These are phyloP conservation scores for Setipinna tenuifilis DNA, from an alignment of 2,797 vertebrate species.

Conservation along the genomic window DNA sequence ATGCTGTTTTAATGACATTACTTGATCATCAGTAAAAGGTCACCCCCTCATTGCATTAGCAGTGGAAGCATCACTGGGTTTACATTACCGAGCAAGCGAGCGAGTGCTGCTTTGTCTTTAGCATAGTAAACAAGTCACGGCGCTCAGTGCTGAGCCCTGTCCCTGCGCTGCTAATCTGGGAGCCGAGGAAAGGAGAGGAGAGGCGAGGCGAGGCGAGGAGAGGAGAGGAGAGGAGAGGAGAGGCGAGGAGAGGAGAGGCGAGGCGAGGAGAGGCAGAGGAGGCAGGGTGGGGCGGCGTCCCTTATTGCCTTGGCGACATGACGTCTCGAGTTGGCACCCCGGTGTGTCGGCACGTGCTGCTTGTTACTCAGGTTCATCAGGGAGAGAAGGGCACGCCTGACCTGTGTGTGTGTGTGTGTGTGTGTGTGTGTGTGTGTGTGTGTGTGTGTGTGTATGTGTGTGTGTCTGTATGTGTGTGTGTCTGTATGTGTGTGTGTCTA, in stretches of 20 bases:
- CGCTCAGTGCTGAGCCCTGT: neutral
- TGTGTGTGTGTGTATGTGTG: neutral
- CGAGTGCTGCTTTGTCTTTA: neutral
- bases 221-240: neutral
- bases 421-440: neutral
- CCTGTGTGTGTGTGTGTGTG: neutral
- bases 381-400: neutral
- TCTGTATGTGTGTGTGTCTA: neutral
- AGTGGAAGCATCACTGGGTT: neutral
- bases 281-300: neutral
- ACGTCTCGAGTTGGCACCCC: neutral
- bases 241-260: neutral
- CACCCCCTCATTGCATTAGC: conserved; percentile 10
- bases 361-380: conserved; percentile 39
- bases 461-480: neutral
- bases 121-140: neutral
- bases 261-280: too few relatives aligned
- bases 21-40: neutral
- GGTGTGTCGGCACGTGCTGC: conserved; percentile 33
- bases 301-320: neutral
- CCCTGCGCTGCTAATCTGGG: neutral
- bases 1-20: conserved; percentile 7
- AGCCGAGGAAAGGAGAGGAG: neutral
- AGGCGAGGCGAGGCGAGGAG: too few relatives aligned
- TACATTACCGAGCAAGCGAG: neutral